Evolutionary conservation across 2,113 vertebrate genomes (phyloP).

Genomic region (Bos javanicus): DNA sequence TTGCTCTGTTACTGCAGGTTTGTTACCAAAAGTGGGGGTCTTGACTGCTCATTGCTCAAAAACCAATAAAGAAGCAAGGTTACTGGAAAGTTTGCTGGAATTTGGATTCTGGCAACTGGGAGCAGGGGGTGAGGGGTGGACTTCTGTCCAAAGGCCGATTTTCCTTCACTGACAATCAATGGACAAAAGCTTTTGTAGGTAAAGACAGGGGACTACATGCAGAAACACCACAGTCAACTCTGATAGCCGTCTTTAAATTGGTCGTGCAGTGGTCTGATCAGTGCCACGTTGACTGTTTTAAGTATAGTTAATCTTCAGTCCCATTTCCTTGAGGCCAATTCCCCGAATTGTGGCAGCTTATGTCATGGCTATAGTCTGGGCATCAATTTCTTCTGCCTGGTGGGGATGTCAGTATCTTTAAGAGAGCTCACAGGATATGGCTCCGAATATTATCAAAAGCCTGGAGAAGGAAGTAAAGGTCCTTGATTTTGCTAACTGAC

Average conservation of each 20-base stretch:
- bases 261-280: not conserved
- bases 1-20: not conserved
- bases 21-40: not conserved
- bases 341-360: not conserved
- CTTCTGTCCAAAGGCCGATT: not conserved
- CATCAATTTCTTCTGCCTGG: not conserved
- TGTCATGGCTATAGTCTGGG: not conserved
- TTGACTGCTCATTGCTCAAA: not conserved
- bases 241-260: not conserved
- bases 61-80: not conserved
- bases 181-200: not conserved
- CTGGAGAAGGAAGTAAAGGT: not conserved
- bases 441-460: not conserved
- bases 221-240: not conserved
- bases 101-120: not conserved
- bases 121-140: not conserved
- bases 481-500: not conserved
- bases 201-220: not conserved
- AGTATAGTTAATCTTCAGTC: not conserved
- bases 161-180: not conserved
- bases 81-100: not conserved
- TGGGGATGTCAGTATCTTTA: not conserved
- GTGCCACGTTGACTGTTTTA: not conserved
- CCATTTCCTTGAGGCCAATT: not conserved
- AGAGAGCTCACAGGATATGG: not conserved